Base-by-base conservation (phyloP, 2,888 invertebrate genomes). In the Hirtodrosophila cameraria region DNA sequence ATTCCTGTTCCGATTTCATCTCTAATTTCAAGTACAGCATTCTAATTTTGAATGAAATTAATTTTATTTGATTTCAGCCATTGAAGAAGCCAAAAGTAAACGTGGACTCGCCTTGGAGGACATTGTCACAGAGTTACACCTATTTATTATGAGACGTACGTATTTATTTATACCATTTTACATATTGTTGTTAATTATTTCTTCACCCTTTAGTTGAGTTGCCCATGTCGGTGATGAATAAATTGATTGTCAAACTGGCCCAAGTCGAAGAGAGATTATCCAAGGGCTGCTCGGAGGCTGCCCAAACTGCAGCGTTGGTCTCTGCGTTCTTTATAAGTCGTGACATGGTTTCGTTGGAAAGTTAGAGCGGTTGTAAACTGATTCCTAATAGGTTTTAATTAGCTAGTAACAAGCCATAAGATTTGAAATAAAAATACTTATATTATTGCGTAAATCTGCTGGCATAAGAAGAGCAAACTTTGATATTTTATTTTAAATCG, bases 101-200 rank as follows among this genome's bases (percentile, higher is more conserved):
- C 98, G 98, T 92, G 99, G 99, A 2, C 92, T 99, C 60, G 98
- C 99, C 0, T 92, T 99, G 18, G 94, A 95, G 68, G 99, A 99
- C 89, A 97, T 99, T 77, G 90, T 99, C 41, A 96, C 97, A 0
- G 98, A 99, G 91, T 92, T 99, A 9, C 98, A 99, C 90, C 91
- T 93, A 3, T 95, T 95, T 84, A 94, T 99, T 41, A 96, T 97
- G 91, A 94, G 96, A 93, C 94, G 98, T 98, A 92, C 92, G 94
- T 93, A 11, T 36, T 28, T 3, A n/a, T n/a, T n/a, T n/a, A n/a
- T n/a, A n/a, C n/a, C n/a, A n/a, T n/a, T n/a, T n/a, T n/a, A n/a
- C n/a, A n/a, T n/a, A n/a, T n/a, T n/a, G n/a, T 38, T 7, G 11
- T 53, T 7, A 16, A 18, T 31, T 11, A 5, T 9, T n/a, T 15